Base-by-base conservation (phyloP, 1,140 invertebrate genomes). In the Liolophura sinensis region DNA sequence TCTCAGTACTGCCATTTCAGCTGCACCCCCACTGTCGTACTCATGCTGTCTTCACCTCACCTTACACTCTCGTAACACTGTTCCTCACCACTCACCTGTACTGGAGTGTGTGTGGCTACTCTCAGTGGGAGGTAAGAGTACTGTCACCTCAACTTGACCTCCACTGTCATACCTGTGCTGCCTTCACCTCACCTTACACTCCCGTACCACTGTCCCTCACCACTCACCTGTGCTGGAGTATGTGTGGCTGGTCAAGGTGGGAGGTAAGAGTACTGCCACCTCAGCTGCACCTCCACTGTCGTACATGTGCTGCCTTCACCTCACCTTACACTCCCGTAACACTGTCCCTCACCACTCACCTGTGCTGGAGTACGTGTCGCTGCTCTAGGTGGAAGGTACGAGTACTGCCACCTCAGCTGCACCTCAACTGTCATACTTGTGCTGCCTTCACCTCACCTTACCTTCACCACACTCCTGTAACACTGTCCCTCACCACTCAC, bases 81-180 rank as follows among this genome's bases (percentile, higher is more conserved):
- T 40, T 9, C 31, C 31, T 40, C 3, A 54, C 12, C 7, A 54
- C 3, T 40, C 51, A 12, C 24, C n/a, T 54, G 12, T 54, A 7
- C 24, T 20, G 3, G 51, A 54, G 51, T 20, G 12, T 12, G n/a
- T 24, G n/a, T 24, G n/a, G 51, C 51, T 24, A 61, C 27, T 60
- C 72, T 68, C 22, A 80, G 77, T 49, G 77, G 72, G 25, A 82
- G 51, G 70, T 86, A 86, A 12, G 78, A 70, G 66, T 80, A 79
- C 70, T 84, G 82, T 84, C 85, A 86, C 62, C 77, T 73, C 1
- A 86, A 54, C 18, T 78, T 75, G 1, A 86, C 66, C 50, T 86
- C 31, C 31, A 40, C 31, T 40, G 31, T 40, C 9, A 3, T 9
- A 70, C 78, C 79, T 0, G 69, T 64, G 20, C 65, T 62, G 0